Percentiles rank a stretch among this genome's conserved stretches.
These are phyloP conservation scores for Conus ventricosus DNA, from an alignment of 1,140 invertebrate genomes.

Conservation along the genomic window DNA sequence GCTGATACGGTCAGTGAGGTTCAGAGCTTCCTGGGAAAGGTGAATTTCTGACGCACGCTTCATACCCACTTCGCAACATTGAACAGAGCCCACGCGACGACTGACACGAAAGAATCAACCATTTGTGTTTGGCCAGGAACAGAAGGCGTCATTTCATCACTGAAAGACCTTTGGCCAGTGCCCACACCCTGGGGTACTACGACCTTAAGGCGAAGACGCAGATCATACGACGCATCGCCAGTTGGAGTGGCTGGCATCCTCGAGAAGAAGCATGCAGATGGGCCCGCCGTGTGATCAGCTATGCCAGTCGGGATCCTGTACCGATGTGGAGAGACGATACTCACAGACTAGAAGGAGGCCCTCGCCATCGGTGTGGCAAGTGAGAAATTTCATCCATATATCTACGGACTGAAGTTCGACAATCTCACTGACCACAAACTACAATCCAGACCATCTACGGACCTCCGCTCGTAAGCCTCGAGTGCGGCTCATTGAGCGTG, in stretches of 20 bases:
- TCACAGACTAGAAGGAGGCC: not conserved
- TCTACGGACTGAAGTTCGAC: not conserved
- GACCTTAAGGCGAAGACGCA: slow-evolving; percentile 9
- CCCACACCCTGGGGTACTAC: slow-evolving; percentile 25
- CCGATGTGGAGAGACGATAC: not conserved
- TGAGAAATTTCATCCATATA: not conserved
- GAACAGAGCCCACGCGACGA: slow-evolving; percentile 40
- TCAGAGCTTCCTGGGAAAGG: slow-evolving; percentile 47
- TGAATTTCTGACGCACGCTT: slow-evolving; percentile 42
- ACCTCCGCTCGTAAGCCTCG: not conserved
- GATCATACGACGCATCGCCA: slow-evolving; percentile 43
- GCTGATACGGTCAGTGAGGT: slow-evolving; percentile 37
- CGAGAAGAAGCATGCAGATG: not conserved
- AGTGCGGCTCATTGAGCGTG: not conserved
- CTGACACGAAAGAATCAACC: slow-evolving; percentile 40
- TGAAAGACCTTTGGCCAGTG: slow-evolving; percentile 22
- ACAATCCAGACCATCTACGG: not conserved
- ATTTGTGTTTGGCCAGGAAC: slow-evolving; percentile 19
- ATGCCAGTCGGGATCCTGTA: not conserved
- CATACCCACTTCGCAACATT: slow-evolving; percentile 50
- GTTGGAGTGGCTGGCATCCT: too few relatives aligned
- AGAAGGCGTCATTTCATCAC: not conserved
- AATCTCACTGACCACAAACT: not conserved
- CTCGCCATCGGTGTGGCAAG: not conserved
- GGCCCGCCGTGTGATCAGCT: not conserved